phyloP scores from a whole-genome alignment of 2,888 invertebrate genomes.

The Spisula solida region DNA sequence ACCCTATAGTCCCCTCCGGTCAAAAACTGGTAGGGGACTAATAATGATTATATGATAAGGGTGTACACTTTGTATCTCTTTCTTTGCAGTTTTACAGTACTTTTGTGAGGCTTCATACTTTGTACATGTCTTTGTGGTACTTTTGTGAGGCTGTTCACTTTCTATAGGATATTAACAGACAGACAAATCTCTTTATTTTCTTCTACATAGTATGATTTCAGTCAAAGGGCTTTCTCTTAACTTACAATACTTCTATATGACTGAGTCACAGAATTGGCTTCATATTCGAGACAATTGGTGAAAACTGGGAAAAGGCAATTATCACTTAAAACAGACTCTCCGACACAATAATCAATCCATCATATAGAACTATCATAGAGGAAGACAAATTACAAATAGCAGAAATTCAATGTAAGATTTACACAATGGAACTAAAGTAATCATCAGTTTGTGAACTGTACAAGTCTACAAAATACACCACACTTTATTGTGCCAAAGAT shows the following conservation, averaged over 20 bases:
- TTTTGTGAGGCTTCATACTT: too few relatives aligned
- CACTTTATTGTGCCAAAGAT: background rate
- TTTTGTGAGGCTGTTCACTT: too few relatives aligned
- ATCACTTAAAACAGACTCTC: slow-evolving; percentile 1
- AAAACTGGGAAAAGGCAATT: slow-evolving; percentile 6
- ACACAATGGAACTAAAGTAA: background rate
- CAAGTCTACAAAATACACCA: slow-evolving; percentile 5
- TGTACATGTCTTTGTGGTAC: too few relatives aligned
- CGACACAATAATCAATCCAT: slow-evolving; percentile 18
- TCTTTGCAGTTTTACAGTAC: too few relatives aligned
- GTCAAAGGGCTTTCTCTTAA: background rate
- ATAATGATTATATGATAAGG: too few relatives aligned
- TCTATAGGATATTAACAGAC: too few relatives aligned
- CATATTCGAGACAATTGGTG: background rate
- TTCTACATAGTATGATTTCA: too few relatives aligned
- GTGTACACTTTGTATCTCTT: too few relatives aligned
- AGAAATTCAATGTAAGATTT: background rate
- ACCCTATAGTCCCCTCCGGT: too few relatives aligned
- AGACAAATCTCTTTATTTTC: too few relatives aligned
- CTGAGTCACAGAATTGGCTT: background rate
- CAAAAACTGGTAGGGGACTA: too few relatives aligned
- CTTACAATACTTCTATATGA: background rate
- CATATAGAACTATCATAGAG: background rate
- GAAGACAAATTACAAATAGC: background rate
- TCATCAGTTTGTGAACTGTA: background rate